These are phyloP conservation scores for Vanessa atalanta DNA, from an alignment of 1,140 invertebrate species.

Conservation along the genomic window DNA sequence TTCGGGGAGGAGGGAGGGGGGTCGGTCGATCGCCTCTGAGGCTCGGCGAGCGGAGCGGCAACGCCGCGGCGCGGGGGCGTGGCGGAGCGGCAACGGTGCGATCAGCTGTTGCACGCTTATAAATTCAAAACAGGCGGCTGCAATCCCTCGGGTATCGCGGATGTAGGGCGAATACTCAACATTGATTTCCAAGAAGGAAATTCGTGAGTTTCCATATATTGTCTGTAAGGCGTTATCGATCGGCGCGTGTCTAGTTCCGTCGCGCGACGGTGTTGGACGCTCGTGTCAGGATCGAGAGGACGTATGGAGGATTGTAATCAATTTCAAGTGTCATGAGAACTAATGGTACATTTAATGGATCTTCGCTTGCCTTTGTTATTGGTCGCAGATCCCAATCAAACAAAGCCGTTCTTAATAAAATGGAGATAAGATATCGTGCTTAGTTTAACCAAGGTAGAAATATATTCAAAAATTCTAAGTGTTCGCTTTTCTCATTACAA, in stretches of 20 bases:
- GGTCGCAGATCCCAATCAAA: neutral
- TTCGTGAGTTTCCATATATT: slow-evolving; percentile 9
- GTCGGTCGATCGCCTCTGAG: slow-evolving; percentile 57
- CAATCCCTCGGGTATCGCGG: slow-evolving; percentile 35
- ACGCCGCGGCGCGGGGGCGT: slow-evolving; percentile 41
- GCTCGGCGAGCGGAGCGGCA: slow-evolving; percentile 41
- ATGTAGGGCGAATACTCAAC: slow-evolving; percentile 37
- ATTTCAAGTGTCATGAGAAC: slow-evolving; percentile 12
- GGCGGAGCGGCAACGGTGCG: slow-evolving; percentile 49
- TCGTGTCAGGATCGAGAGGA: slow-evolving; percentile 1
- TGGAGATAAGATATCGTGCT: slow-evolving; percentile 4
- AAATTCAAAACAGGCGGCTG: slow-evolving; percentile 57
- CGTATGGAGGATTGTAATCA: slow-evolving; percentile 1
- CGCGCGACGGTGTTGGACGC: slow-evolving; percentile 11
- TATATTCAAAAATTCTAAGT: slow-evolving; percentile 3
- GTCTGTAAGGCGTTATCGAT: slow-evolving; percentile 21
- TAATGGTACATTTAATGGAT: slow-evolving; percentile 7
- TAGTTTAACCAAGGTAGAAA: neutral
- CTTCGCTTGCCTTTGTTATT: neutral
- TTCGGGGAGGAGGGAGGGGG: slow-evolving; percentile 34
- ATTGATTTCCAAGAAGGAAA: slow-evolving; percentile 31
- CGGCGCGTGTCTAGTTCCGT: neutral
- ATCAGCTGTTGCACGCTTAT: slow-evolving; percentile 61
- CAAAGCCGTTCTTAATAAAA: neutral
- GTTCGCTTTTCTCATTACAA: slow-evolving; percentile 1